Evolutionary conservation across 2,888 invertebrate species (phyloP).

Genomic region (Napeogenes sylphis): DNA sequence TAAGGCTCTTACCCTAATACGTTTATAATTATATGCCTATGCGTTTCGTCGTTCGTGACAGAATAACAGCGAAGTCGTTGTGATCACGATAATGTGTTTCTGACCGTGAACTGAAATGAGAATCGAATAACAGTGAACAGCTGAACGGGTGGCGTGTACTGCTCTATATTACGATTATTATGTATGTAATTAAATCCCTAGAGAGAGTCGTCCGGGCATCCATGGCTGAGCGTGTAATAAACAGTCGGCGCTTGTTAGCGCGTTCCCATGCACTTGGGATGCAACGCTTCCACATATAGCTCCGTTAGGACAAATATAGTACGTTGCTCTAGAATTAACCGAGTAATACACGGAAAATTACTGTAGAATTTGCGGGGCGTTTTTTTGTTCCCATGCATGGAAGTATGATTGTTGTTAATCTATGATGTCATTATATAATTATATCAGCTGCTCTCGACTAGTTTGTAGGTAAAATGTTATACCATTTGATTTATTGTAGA

Average conservation of each 20-base stretch:
- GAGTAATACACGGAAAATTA: constrained; percentile 63
- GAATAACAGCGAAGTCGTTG: constrained; percentile 42
- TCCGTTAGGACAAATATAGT: constrained; percentile 69
- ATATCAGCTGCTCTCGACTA: constrained; percentile 35
- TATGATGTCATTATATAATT: constrained; percentile 40
- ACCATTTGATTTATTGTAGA: neutral
- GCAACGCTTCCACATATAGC: constrained; percentile 48
- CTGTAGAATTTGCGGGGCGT: constrained; percentile 43
- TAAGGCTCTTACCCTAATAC: constrained; percentile 65
- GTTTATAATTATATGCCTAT: constrained; percentile 70
- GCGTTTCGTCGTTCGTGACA: constrained; percentile 59
- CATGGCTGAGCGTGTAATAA: constrained; percentile 37
- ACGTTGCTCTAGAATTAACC: constrained; percentile 57
- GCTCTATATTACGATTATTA: constrained; percentile 42
- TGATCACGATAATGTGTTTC: constrained; percentile 49
- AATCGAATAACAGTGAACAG: constrained; percentile 42
- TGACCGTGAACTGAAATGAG: constrained; percentile 49
- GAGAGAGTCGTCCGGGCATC: constrained; percentile 47
- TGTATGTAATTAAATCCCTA: constrained; percentile 57
- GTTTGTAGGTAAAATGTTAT: constrained; percentile 34
- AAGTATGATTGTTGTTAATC: constrained; percentile 30
- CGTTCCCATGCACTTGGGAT: constrained; percentile 62
- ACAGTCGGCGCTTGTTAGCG: constrained; percentile 23
- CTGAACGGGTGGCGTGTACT: constrained; percentile 41
- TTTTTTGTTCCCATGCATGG: constrained; percentile 56